These are phyloP conservation scores for Tapera naevia DNA, from an alignment of 2,797 vertebrate species.

Conservation along the genomic window DNA sequence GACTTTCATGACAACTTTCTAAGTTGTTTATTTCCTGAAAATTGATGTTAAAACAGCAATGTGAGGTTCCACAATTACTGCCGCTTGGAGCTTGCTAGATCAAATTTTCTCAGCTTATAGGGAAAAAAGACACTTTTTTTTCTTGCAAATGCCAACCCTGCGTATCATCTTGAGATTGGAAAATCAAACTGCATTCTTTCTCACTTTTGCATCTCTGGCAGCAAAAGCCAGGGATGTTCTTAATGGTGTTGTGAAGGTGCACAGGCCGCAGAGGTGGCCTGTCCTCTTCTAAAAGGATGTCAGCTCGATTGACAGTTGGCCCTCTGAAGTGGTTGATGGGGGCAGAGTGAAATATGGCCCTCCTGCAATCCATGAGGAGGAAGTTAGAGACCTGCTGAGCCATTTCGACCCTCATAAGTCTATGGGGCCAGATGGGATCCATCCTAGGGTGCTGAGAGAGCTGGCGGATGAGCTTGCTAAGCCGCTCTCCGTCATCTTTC, in stretches of 20 bases:
- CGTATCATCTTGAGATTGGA: neutral
- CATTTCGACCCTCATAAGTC: no score
- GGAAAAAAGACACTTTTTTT: neutral
- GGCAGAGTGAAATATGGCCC: no score
- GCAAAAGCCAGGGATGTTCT: neutral
- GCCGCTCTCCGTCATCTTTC: no score
- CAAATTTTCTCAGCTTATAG: neutral
- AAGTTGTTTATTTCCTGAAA: slow-evolving; percentile 37
- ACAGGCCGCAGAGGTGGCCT: neutral
- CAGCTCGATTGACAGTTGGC: no score
- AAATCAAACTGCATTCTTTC: neutral
- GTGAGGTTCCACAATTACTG: neutral
- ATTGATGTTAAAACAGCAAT: slow-evolving; percentile 14
- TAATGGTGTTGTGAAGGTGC: neutral
- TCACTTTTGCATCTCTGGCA: neutral
- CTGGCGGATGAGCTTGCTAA: no score
- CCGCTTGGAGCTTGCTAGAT: neutral
- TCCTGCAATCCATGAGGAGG: no score
- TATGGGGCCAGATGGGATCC: no score
- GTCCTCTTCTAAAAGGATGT: neutral
- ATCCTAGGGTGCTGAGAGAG: no score
- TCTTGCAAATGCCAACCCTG: neutral
- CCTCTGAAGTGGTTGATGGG: no score
- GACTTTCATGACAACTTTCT: slow-evolving; percentile 19
- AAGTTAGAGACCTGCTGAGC: no score